Base-by-base conservation (phyloP, 2,113 vertebrate genomes). In the Chionis minor region DNA sequence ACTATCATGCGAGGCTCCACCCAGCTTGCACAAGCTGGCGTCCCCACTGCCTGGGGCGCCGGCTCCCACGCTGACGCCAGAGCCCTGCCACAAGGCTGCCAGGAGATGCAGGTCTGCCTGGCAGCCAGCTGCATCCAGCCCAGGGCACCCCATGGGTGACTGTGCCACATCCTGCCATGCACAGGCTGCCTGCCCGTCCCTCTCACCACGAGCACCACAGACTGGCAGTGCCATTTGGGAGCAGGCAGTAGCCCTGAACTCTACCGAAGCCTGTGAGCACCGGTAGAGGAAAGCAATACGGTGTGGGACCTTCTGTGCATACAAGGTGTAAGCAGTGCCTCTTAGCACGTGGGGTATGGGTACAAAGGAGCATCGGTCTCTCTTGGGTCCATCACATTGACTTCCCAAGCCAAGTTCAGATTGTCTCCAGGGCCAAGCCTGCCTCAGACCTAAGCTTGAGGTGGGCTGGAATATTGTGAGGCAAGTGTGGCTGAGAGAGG, bases 1-100 rank as follows among this genome's bases (percentile, higher is more conserved):
- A 8, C 78, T 66, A 0, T 33, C 40, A 28, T 1, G 0, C 55
- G 11, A 67, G 45, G 72, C 92, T 94, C 80, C 91, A 44, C 92
- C 91, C 91, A 17, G 75, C 83, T 92, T 66, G 83, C 88, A 45
- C 63, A 81, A 45, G 59, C 62, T 26, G 74, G n/a, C 9, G 15
- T 62, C 62, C 62, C 67, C 0, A 2, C 65, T 85, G 87, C 88
- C 85, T 5, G 38, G 18, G 51, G 86, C 19, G 0, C 19, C 24
- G 26, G 30, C 30, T 78, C 38, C 44, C 0, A 4, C 0, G 0
- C 58, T 35, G 70, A 17, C 0, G 14, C 69, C 1, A 0, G 69
- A 78, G 69, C 69, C 45, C 11, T 69, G 91, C 56, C 32, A 18
- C 0, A 0, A 20, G 6, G 42, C 81, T 93, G 79, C 35, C 63